phyloP scores from a whole-genome alignment of 2,797 vertebrate species.

The Phoxinus dragarum region DNA sequence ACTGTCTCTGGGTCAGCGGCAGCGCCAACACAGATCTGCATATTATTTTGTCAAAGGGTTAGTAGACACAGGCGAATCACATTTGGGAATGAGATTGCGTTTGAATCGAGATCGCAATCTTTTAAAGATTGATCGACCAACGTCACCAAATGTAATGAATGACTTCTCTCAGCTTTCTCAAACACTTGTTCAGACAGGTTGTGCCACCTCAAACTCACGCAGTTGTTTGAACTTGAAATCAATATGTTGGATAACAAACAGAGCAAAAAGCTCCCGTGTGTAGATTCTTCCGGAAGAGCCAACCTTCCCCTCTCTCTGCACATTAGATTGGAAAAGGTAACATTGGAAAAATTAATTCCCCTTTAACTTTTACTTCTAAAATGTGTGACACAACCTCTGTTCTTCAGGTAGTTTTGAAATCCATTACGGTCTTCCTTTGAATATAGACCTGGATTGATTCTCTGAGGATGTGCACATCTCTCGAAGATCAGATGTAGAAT shows the following conservation, averaged over 20 bases:
- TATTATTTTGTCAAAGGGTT: no score
- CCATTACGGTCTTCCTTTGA: background rate
- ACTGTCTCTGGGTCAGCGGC: no score
- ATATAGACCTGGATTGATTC: background rate
- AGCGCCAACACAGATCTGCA: no score
- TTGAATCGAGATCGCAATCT: no score
- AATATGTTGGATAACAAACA: background rate
- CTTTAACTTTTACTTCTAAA: background rate
- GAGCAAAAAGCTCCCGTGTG: background rate
- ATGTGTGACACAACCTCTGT: background rate
- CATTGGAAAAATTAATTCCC: background rate
- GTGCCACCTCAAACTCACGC: background rate
- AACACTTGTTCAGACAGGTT: background rate
- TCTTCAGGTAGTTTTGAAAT: background rate
- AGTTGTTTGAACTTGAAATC: background rate
- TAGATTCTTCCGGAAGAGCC: no score
- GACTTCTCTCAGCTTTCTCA: background rate
- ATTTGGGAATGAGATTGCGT: no score
- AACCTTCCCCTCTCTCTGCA: background rate
- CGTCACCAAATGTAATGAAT: background rate
- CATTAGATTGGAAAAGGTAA: background rate
- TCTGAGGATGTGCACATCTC: background rate
- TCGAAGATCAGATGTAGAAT: constrained; percentile 15
- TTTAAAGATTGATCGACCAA: background rate
- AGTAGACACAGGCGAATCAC: no score